Conservation (phyloP, 2,888 invertebrate genomes). For the Deroplatys truncata region DNA sequence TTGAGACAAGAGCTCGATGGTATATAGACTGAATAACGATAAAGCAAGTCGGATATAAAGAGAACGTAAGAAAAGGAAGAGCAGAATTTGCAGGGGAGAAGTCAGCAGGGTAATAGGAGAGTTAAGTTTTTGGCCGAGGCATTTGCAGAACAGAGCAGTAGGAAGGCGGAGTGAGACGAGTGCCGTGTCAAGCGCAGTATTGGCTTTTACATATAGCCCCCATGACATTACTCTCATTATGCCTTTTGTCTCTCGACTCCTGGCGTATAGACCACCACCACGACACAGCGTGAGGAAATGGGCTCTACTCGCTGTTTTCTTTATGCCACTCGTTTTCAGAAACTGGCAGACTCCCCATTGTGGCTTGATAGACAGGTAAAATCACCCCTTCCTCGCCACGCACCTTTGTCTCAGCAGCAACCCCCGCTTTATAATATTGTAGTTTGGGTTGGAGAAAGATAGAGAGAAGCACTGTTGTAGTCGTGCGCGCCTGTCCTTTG, state of each 20-base stretch:
- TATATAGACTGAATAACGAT: too few relatives aligned
- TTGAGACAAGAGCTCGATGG: too few relatives aligned
- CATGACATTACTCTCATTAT: conserved; percentile 5
- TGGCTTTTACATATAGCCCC: neutral
- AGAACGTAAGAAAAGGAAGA: too few relatives aligned
- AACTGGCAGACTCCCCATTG: neutral
- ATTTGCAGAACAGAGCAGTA: neutral
- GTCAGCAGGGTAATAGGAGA: neutral
- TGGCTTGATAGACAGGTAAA: conserved; percentile 14
- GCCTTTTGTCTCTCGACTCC: neutral
- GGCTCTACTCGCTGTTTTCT: neutral
- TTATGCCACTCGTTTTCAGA: neutral
- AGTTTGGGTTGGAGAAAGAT: conserved; percentile 10
- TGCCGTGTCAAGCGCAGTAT: neutral
- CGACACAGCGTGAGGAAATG: neutral
- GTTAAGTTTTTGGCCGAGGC: neutral
- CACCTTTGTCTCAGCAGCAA: conserved; percentile 5
- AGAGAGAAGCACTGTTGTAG: neutral
- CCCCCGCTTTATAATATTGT: neutral
- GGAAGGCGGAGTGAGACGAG: neutral
- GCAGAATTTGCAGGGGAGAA: neutral
- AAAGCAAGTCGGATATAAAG: too few relatives aligned
- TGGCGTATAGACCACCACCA: neutral
- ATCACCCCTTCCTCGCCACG: neutral
- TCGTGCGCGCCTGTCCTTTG: neutral